Percentiles rank a stretch among this genome's conserved stretches.
phyloP scores from a whole-genome alignment of 1,140 invertebrate genomes.

The Bombyx mori region ASM3026992v2 NC_085129.1:11641001-11641500 shows the following conservation, averaged over 20 bases:
- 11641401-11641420: too few species aligned
- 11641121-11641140: not conserved
- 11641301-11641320: too few species aligned
- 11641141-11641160: not conserved
- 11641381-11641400: too few species aligned
- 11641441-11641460: too few species aligned
- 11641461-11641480: too few species aligned
- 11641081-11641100: slow-evolving; percentile 41
- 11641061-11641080: slow-evolving; percentile 22
- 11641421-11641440: too few species aligned
- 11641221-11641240: not conserved
- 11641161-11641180: slow-evolving; percentile 1
- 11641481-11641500: too few species aligned
- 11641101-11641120: slow-evolving; percentile 25
- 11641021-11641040: slow-evolving; percentile 47
- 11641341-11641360: too few species aligned
- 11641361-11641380: too few species aligned
- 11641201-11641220: not conserved
- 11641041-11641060: slow-evolving; percentile 58
- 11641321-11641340: too few species aligned
- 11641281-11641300: too few species aligned
- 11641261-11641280: too few species aligned
- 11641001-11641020: slow-evolving; percentile 55
- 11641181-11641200: slow-evolving; percentile 4
- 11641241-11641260: not conserved